Evolutionary conservation across 2,797 vertebrate species (phyloP), one percentile per base, ranked within the genome.

Genomic region (Anabacerthia variegaticeps): DNA sequence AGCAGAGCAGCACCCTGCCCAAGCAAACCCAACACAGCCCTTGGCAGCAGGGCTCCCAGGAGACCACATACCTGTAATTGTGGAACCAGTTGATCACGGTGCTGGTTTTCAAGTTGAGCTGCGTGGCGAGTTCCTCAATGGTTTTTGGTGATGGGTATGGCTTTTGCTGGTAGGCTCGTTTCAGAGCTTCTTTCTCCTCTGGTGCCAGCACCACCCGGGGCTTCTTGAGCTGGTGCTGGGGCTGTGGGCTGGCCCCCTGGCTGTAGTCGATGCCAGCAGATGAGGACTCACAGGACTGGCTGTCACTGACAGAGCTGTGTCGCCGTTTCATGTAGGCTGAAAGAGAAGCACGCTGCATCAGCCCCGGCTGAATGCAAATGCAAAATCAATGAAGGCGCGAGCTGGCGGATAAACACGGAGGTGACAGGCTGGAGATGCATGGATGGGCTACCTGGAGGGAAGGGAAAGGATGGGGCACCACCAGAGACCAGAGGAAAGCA

Each of bases 11-110:
- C 52, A 13, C 81, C 75, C 69, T 66, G 81, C 85, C 78, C 61
- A 10, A 52, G 41, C 22, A 27, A 34, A 43, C 3, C 34, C 65
- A 55, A 15, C 6, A 34, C 54, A 37, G 2, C 48, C 71, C 51
- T 22, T 2, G 15, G 5, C n/a, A 74, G 82, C 1, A 24, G 85
- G 39, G 75, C 67, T 80, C 59, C 52, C 0, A 1, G 54, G 41
- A 72, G 41, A 52, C 6, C 81, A 68, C 89, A 0, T 92, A 99
- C 99, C 99, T 99, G 98, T 99, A 99, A 89, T 99, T 99, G 97
- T 99, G 99, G 98, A 99, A 99, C 99, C 99, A 99, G 98, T 99
- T 99, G 98, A 99, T 99, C 95, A 99, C 99, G 2, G 99, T 99
- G 98, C 99, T 99, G 98, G 99, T 99, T 98, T 99, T 99, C 97